A percentile compares a stretch with the other conserved stretches of the same genome.
phyloP scores from a whole-genome alignment of 2,113 vertebrate genomes.

The Corvus moneduloides region DNA sequence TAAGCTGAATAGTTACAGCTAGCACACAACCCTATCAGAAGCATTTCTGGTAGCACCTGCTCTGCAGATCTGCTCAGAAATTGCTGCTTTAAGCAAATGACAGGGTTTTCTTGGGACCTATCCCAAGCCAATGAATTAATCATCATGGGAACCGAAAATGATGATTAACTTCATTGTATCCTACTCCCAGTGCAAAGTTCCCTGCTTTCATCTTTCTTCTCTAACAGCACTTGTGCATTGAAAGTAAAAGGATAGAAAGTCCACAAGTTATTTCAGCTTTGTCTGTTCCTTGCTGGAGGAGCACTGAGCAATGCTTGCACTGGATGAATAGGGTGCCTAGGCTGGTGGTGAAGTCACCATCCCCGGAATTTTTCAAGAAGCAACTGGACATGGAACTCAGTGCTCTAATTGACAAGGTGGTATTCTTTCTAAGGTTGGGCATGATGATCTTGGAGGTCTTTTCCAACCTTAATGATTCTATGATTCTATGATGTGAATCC shows the following conservation, averaged over 20 bases:
- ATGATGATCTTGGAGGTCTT: neutral
- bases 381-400: neutral
- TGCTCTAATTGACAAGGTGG: neutral
- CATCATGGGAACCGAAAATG: neutral
- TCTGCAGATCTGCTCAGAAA: neutral
- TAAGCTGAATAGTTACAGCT: neutral
- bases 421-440: neutral
- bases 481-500: neutral
- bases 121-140: neutral
- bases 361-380: neutral
- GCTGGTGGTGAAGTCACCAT: neutral
- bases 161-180: neutral
- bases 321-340: fast-evolving
- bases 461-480: neutral
- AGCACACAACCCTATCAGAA: neutral
- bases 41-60: neutral
- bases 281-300: neutral
- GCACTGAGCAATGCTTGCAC: neutral
- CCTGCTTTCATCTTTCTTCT: neutral
- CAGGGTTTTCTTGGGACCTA: neutral
- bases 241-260: neutral
- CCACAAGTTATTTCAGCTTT: neutral
- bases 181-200: neutral
- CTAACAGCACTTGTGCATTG: neutral
- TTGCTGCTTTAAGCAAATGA: neutral